Evolutionary conservation across 2,888 invertebrate genomes (phyloP), one percentile per base, ranked within the genome.

Genomic region (Microctonus hyperodae): DNA sequence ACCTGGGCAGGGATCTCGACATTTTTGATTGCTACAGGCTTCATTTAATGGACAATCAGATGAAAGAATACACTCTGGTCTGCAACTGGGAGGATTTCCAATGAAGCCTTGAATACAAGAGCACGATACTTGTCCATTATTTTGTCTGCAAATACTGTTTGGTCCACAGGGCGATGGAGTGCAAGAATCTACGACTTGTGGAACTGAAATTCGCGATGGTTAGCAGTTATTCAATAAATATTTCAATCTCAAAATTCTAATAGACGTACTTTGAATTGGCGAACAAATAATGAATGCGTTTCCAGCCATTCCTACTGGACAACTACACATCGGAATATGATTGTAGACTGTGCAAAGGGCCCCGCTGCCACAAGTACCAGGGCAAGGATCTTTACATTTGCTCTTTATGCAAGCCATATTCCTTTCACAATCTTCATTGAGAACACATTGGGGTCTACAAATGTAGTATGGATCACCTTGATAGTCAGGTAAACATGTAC

Each of bases 341-440:
- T 85, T 85, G 67, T 81, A 78, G 2, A 85, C 83, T 40, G 79
- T 81, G 71, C 87, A 87, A 9, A 83, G 69, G 4, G 87, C 86
- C 70, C 25, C 89, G 16, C 77, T 85, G 85, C 91, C 92, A 76
- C 92, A 92, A 60, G 89, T 89, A 67, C 88, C 89, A 35, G 89
- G 88, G 73, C 95, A 95, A 40, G 95, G 94, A 81, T 94, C 88
- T 25, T 85, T 80, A 80, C 95, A 95, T 84, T 92, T 92, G 73
- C 90, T 89, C 77, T 91, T 89, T 11, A 92, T 85, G 77, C 95
- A 95, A 2, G 94, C 91, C 78, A 88, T 89, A 73, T 90, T 88
- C 20, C 86, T 85, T 1, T 90, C 80, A 81, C 95, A 95, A 82
- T 94, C 94, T 0, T 91, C 89, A 76, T 91, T 93, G 33, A 90